phyloP scores from a whole-genome alignment of 1,140 invertebrate species.

The Temnothorax longispinosus region DNA sequence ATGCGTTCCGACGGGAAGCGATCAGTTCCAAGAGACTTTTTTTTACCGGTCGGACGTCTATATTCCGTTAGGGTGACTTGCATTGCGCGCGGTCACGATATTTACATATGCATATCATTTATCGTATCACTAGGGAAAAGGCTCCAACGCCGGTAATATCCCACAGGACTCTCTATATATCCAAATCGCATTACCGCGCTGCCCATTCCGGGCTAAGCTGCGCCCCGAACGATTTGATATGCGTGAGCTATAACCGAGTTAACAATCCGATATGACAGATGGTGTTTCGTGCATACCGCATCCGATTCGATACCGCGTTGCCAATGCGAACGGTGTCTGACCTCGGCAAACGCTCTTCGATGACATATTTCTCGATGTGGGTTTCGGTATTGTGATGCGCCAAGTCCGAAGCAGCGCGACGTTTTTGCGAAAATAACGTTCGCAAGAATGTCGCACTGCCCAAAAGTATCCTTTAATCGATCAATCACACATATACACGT shows the following conservation, averaged over 20 bases:
- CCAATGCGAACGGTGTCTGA: conserved; percentile 9
- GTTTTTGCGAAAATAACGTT: background rate
- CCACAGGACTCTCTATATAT: conserved; percentile 83
- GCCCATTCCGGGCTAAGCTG: conserved; percentile 77
- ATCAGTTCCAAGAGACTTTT: background rate
- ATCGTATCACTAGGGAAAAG: conserved; percentile 80
- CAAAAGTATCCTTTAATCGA: background rate
- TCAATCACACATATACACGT: too few species aligned
- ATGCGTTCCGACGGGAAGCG: background rate
- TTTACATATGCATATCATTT: conserved; percentile 85
- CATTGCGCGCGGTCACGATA: conserved; percentile 78
- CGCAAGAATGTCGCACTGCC: background rate
- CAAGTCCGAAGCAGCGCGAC: background rate
- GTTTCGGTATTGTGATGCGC: background rate
- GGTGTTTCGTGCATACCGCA: conserved; percentile 73
- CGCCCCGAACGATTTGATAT: conserved; percentile 83
- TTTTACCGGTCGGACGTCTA: conserved; percentile 30
- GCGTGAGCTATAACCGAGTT: conserved; percentile 81
- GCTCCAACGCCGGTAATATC: conserved; percentile 73
- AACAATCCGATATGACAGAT: conserved; percentile 84
- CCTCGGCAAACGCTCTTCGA: background rate
- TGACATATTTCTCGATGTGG: background rate
- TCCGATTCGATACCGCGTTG: conserved; percentile 32
- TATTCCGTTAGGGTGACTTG: conserved; percentile 75
- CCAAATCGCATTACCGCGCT: conserved; percentile 83